Conservation (phyloP, 2,888 invertebrate species). For the Cepaea hortensis region DNA sequence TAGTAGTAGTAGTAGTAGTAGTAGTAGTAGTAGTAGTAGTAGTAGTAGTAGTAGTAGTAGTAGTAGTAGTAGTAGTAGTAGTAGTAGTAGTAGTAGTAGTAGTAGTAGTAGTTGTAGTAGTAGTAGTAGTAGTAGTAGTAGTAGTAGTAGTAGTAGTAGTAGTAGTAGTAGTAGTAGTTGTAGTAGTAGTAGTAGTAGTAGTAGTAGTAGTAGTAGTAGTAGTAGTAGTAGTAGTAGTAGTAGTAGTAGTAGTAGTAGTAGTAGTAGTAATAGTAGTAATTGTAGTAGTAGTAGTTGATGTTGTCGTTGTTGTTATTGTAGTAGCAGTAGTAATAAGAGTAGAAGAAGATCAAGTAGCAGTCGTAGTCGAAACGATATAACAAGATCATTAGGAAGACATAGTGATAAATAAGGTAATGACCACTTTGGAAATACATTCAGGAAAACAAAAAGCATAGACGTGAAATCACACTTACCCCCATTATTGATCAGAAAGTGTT, state of each 20-base stretch:
- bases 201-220: background rate
- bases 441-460: too few relatives aligned
- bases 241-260: conserved; percentile 31
- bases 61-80: background rate
- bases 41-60: background rate
- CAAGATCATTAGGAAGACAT: too few relatives aligned
- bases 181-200: background rate
- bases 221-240: background rate
- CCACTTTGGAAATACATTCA: too few relatives aligned
- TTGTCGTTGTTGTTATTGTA: too few relatives aligned
- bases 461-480: too few relatives aligned
- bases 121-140: conserved; percentile 30
- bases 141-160: background rate
- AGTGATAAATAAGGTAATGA: too few relatives aligned
- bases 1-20: conserved; percentile 12
- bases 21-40: conserved; percentile 10
- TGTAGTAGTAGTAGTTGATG: conserved; percentile 5
- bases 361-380: too few relatives aligned
- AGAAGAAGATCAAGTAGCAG: background rate
- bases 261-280: conserved; percentile 20
- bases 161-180: conserved; percentile 8
- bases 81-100: background rate
- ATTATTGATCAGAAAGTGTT: too few relatives aligned
- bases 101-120: conserved; percentile 31
- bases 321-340: too few relatives aligned